Conservation (phyloP, 2,113 vertebrate genomes). For the Acanthisitta chloris region DNA sequence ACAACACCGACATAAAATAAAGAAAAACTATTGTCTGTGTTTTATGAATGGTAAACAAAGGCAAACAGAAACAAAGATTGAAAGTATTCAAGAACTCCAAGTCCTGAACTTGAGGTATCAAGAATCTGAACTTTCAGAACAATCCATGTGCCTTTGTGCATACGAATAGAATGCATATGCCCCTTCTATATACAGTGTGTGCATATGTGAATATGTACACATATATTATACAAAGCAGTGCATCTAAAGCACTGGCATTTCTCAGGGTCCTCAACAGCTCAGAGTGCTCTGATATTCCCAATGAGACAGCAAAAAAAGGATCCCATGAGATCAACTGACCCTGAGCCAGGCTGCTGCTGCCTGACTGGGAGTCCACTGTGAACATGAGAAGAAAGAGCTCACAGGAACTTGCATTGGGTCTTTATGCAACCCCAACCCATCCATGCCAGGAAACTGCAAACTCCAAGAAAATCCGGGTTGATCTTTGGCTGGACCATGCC, state of each 20-base stretch:
- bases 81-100: neutral
- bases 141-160: neutral
- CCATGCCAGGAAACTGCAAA: neutral
- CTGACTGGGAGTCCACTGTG: neutral
- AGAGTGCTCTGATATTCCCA: neutral
- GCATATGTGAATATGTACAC: neutral
- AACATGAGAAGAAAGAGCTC: neutral
- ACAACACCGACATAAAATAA: neutral
- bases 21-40: neutral
- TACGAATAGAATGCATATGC: too few species aligned
- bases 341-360: neutral
- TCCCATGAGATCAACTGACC: accelerated
- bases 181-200: accelerated
- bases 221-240: neutral
- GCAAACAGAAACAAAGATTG: neutral
- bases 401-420: accelerated
- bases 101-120: neutral
- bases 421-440: neutral
- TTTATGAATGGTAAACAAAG: neutral
- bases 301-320: neutral
- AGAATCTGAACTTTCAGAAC: neutral
- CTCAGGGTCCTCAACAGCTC: neutral
- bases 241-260: neutral
- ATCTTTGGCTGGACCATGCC: neutral
- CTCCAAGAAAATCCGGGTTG: neutral